Conservation (phyloP, 2,888 invertebrate genomes). For the Agrochola litura region DNA sequence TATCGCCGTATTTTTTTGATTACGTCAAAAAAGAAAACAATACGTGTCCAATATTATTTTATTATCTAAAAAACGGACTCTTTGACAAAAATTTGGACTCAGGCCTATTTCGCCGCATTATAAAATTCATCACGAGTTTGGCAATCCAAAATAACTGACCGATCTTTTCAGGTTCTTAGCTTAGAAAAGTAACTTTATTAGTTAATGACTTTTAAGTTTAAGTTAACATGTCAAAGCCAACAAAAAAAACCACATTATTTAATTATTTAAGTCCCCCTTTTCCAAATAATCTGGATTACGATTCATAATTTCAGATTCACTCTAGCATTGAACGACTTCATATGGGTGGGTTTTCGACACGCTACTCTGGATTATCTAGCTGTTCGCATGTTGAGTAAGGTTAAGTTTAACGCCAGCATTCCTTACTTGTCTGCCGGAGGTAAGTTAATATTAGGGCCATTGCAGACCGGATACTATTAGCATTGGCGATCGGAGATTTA, state of each 20-base stretch:
- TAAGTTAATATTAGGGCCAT: slow-evolving; percentile 2
- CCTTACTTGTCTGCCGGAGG: slow-evolving; percentile 19
- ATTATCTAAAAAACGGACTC: too few relatives aligned
- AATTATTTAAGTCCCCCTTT: background rate
- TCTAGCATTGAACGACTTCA: slow-evolving; percentile 17
- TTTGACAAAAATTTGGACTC: too few relatives aligned
- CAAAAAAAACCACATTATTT: background rate
- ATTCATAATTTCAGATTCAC: slow-evolving; percentile 22
- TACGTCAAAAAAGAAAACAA: too few relatives aligned
- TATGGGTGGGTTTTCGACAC: slow-evolving; percentile 14
- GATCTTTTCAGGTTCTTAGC: background rate
- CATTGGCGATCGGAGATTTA: background rate
- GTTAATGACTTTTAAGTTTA: too few relatives aligned
- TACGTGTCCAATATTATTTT: too few relatives aligned
- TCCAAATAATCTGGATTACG: background rate
- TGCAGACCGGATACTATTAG: background rate
- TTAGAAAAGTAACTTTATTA: background rate
- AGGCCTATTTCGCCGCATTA: too few relatives aligned
- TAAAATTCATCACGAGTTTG: background rate
- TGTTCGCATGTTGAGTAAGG: slow-evolving; percentile 7
- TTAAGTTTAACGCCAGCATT: slow-evolving; percentile 28
- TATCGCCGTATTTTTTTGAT: too few relatives aligned
- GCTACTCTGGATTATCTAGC: slow-evolving; percentile 14
- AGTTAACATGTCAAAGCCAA: background rate
- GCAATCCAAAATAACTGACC: background rate